Evolutionary conservation across 2,888 invertebrate genomes (phyloP).

Genomic region (Drosophila koepferae): DNA sequence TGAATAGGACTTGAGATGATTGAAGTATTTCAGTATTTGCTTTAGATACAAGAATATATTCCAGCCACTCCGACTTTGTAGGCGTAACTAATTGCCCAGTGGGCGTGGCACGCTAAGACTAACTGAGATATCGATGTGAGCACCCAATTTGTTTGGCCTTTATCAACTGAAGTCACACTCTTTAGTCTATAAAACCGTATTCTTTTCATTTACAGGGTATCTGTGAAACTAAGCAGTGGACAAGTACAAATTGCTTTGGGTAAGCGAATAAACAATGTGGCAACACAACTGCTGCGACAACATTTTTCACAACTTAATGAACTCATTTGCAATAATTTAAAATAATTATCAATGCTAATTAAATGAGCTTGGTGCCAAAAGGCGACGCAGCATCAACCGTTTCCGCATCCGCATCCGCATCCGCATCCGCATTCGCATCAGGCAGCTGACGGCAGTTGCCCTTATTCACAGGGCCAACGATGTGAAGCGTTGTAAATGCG

Average conservation of each 20-base stretch:
- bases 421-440: constrained; percentile 2
- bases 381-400: constrained; percentile 24
- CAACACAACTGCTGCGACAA: constrained; percentile 33
- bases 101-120: background rate
- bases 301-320: constrained; percentile 77
- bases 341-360: constrained; percentile 81
- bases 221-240: constrained; percentile 21
- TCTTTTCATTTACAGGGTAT: background rate
- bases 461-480: background rate
- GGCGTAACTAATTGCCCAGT: no score
- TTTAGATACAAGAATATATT: no score
- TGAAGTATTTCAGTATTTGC: background rate
- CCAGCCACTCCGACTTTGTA: no score
- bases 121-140: no score
- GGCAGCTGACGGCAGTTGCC: background rate
- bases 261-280: constrained; percentile 23
- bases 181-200: background rate
- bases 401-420: constrained; percentile 13
- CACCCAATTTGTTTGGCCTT: background rate
- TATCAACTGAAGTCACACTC: background rate
- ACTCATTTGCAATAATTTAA: constrained; percentile 78
- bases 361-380: constrained; percentile 56
- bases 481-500: background rate
- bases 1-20: background rate
- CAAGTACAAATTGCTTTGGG: constrained; percentile 62